Evolutionary conservation across 2,113 vertebrate species (phyloP).

Genomic region (Parus major): DNA sequence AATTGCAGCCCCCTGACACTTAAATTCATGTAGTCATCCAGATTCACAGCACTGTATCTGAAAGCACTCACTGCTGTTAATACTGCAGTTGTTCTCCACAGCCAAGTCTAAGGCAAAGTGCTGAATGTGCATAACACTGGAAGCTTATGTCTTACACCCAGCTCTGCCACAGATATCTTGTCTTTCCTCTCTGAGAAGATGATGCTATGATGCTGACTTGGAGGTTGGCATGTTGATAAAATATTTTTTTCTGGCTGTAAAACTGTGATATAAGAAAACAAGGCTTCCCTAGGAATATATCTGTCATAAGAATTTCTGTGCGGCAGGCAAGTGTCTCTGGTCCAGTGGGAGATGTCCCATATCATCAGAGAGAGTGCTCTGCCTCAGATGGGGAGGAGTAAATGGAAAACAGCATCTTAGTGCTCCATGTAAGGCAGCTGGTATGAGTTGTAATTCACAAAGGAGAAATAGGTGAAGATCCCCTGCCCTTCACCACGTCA

Average conservation of each 20-base stretch:
- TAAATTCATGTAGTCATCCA: neutral
- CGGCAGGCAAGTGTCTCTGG: neutral
- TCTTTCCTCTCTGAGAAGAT: neutral
- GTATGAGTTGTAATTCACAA: neutral
- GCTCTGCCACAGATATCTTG: neutral
- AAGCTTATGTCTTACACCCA: neutral
- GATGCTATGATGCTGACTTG: neutral
- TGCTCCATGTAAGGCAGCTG: neutral
- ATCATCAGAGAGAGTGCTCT: neutral
- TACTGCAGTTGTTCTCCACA: neutral
- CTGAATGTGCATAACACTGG: neutral
- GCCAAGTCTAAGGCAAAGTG: neutral
- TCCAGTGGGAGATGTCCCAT: neutral
- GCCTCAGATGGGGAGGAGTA: neutral
- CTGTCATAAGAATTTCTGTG: neutral
- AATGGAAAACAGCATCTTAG: neutral
- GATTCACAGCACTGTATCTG: neutral
- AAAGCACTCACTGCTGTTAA: neutral
- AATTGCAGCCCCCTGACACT: neutral
- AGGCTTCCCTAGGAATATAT: neutral
- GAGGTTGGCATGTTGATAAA: neutral
- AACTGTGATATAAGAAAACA: neutral
- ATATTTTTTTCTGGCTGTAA: constrained; percentile 5
- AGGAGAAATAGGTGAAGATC: neutral
- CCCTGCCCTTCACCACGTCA: neutral